Conservation (phyloP, 2,888 invertebrate species). For the Pseudococcus longispinus region DNA sequence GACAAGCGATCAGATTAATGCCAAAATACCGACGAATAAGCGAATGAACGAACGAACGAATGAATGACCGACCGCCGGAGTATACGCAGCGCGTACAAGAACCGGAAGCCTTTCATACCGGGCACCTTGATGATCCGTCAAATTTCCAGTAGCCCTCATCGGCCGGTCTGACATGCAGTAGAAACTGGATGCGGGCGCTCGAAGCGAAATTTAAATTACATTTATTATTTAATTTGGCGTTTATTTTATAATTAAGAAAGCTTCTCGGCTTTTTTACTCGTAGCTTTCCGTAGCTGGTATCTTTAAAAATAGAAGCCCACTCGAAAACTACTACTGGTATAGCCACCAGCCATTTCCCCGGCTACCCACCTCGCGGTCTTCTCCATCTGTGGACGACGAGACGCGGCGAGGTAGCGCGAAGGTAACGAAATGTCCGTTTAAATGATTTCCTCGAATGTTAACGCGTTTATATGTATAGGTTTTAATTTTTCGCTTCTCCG, state of each 20-base stretch:
- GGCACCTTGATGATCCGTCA: slow-evolving; percentile 53
- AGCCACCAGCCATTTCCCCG: neutral
- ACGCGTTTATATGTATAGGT: neutral
- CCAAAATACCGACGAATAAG: neutral
- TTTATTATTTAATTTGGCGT: slow-evolving; percentile 56
- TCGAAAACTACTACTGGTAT: slow-evolving; percentile 39
- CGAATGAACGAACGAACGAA: neutral
- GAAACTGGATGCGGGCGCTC: slow-evolving; percentile 36
- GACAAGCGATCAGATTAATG: neutral
- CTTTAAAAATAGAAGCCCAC: slow-evolving; percentile 44
- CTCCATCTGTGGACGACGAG: neutral
- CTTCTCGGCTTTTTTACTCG: slow-evolving; percentile 36
- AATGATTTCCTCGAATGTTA: slow-evolving; percentile 40
- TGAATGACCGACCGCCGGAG: neutral
- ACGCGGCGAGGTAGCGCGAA: neutral
- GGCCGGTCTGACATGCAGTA: slow-evolving; percentile 42
- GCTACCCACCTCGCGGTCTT: neutral
- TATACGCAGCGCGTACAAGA: neutral
- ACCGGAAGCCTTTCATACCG: slow-evolving; percentile 46
- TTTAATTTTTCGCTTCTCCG: neutral
- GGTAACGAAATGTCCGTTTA: slow-evolving; percentile 40
- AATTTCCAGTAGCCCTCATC: slow-evolving; percentile 53
- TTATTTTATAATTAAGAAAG: slow-evolving; percentile 54
- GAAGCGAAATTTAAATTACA: slow-evolving; percentile 51
- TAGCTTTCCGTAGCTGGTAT: neutral